Base-by-base conservation (phyloP, 2,797 vertebrate genomes). In the Saxicola maurus region DNA sequence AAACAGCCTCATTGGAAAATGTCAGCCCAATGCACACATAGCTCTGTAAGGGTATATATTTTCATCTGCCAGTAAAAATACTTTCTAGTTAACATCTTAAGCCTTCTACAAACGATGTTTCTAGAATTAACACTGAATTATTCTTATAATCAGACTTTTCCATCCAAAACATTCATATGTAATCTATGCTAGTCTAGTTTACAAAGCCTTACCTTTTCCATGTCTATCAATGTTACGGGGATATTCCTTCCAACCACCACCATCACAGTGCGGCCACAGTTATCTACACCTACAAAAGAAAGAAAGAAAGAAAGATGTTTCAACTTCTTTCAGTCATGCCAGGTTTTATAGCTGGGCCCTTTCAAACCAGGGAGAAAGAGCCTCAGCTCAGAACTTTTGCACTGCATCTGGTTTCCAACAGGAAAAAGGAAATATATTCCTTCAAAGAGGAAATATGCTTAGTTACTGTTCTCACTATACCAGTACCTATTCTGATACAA, bases 201-300 rank as follows among this genome's bases (percentile, higher is more conserved):
- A 56, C 49, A 75, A 56, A 45, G 48, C n/a, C 85, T 96, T 97
- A 99, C 99, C 98, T 99, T 99, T 93, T 99, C 99, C 86, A 99
- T 97, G 91, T 99, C 99, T 78, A 99, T 99, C 33, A 99, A 86
- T 0, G 98, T 98, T 46, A 99, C 98, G 0, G 99, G 99, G 92
- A 99, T 99, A 95, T 99, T 99, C 94, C 99, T 97, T 94, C 99
- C 99, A 25, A 99, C 99, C 10, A 99, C 94, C 52, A 99, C 98
- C 98, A 99, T 98, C 90, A 99, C 98, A 0, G 98, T 99, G 83
- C 98, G 97, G 52, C 99, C 99, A 91, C 97, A 98, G 87, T 98
- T 97, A 91, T 99, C 99, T 80, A 99, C 97, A 94, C 99, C 99
- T 99, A 89, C 2, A 68, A 46, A 46, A 46, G 55, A 86, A 81